These are phyloP conservation scores for Ornithorhynchus anatinus DNA, from an alignment of 2,113 vertebrate genomes.

Conservation along the genomic window DNA sequence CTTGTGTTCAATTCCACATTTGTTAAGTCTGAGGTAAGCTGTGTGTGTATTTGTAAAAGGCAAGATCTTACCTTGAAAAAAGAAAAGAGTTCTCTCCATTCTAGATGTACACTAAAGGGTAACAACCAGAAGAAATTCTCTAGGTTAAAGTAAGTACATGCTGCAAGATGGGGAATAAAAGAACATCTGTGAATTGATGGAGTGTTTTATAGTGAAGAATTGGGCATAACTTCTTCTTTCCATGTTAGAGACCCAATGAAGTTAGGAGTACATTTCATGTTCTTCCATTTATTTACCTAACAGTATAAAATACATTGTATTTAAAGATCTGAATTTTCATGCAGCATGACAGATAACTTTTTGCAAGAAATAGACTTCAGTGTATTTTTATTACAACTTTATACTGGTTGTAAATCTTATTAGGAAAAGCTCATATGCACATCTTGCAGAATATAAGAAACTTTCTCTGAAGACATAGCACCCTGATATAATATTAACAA, in stretches of 20 bases:
- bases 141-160: slow-evolving; percentile 58
- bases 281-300: slow-evolving; percentile 61
- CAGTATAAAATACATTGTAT: slow-evolving; percentile 42
- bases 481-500: slow-evolving; percentile 71
- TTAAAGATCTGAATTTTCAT: slow-evolving; percentile 60
- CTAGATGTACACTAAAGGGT: slow-evolving; percentile 31
- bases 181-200: slow-evolving; percentile 64
- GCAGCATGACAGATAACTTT: slow-evolving; percentile 60
- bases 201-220: slow-evolving; percentile 70
- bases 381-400: slow-evolving; percentile 70
- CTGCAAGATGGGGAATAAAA: slow-evolving; percentile 58
- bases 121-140: slow-evolving; percentile 51
- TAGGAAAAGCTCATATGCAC: slow-evolving; percentile 51
- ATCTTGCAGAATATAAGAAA: slow-evolving; percentile 66
- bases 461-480: slow-evolving; percentile 56
- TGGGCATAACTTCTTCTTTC: slow-evolving; percentile 67
- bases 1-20: slow-evolving; percentile 56
- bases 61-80: slow-evolving; percentile 27
- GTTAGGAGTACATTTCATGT: slow-evolving; percentile 55
- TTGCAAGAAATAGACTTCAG: slow-evolving; percentile 56
- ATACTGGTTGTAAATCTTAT: slow-evolving; percentile 64
- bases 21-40: slow-evolving; percentile 56
- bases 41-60: slow-evolving; percentile 29
- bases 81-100: slow-evolving; percentile 22
- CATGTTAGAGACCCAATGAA: slow-evolving; percentile 55